These are phyloP conservation scores for Solea solea DNA, from an alignment of 2,113 vertebrate genomes.

Conservation along the genomic window DNA sequence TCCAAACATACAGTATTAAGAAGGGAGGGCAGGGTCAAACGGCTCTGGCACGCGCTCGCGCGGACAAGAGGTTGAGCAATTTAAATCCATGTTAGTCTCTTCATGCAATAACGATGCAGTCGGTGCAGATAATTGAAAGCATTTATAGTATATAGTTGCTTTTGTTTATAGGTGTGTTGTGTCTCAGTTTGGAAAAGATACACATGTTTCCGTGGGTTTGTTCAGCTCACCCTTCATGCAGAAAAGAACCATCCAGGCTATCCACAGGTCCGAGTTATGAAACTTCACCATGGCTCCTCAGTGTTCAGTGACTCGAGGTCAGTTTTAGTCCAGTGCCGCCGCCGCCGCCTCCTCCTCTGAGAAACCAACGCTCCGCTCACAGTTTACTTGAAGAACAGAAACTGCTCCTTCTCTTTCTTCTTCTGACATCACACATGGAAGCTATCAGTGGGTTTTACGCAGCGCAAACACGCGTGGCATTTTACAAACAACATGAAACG, in stretches of 20 bases:
- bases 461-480: constrained; percentile 22
- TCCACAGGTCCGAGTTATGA: constrained; percentile 84
- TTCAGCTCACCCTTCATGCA: constrained; percentile 80
- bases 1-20: constrained; percentile 61
- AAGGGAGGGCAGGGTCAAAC: constrained; percentile 30
- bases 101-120: constrained; percentile 25
- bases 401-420: constrained; percentile 27
- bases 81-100: constrained; percentile 57
- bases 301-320: constrained; percentile 32
- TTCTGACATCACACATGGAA: constrained; percentile 22
- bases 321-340: constrained; percentile 10
- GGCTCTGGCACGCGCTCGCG: constrained; percentile 46
- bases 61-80: constrained; percentile 28
- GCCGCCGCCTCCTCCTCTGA: constrained; percentile 4
- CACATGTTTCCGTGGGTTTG: constrained; percentile 20
- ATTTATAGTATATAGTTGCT: neutral
- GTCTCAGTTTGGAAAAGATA: neutral
- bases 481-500: constrained; percentile 11
- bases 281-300: constrained; percentile 80
- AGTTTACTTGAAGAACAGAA: constrained; percentile 52
- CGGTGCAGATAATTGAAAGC: neutral
- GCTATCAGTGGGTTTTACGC: constrained; percentile 33
- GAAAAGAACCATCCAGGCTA: constrained; percentile 81
- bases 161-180: neutral
- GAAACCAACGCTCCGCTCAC: constrained; percentile 39